phyloP scores from a whole-genome alignment of 2,113 vertebrate genomes.

The Apodemus speciosus region DNA sequence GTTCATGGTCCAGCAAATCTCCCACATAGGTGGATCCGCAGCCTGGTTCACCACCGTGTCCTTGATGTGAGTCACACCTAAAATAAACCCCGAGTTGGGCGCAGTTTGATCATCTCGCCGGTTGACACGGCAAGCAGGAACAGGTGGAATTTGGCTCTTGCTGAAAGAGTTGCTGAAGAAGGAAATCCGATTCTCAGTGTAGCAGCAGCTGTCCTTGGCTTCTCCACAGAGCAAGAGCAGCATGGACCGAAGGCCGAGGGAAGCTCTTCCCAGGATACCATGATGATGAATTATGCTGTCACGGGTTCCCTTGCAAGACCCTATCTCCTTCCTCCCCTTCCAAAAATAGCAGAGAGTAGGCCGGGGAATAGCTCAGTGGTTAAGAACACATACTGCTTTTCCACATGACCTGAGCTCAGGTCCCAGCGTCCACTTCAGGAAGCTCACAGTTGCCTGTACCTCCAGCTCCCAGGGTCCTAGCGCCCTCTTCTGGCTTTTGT shows the following conservation, averaged over 20 bases:
- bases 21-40: neutral
- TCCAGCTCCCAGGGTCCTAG: neutral
- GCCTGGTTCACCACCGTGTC: neutral
- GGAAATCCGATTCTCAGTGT: conserved; percentile 43
- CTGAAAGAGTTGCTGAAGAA: conserved; percentile 30
- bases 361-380: neutral
- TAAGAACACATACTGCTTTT: neutral
- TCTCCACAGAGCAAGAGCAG: neutral
- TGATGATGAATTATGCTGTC: neutral
- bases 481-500: neutral
- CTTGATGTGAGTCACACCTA: neutral
- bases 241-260: neutral
- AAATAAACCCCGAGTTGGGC: conserved; percentile 44
- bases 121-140: neutral
- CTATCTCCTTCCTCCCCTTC: no score
- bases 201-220: conserved; percentile 27
- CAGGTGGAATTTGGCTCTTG: neutral
- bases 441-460: neutral
- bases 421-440: neutral
- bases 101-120: neutral
- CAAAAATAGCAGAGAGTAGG: neutral
- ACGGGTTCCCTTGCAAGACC: neutral
- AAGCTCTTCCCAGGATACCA: neutral
- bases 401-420: neutral
- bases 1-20: neutral